phyloP scores from a whole-genome alignment of 2,113 vertebrate species.

The Nanger granti region DNA sequence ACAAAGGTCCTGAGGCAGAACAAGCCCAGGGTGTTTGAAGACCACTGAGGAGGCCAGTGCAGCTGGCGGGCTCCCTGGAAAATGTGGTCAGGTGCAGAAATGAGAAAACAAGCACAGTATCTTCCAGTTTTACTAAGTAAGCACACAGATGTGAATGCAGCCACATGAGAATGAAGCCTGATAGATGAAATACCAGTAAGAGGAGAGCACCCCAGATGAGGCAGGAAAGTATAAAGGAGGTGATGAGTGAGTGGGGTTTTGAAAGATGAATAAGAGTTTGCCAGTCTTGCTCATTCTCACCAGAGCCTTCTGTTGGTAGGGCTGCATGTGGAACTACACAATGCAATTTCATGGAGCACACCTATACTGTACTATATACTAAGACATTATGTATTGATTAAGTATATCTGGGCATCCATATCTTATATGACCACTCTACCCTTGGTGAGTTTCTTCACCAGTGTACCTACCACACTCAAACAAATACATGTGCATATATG shows the following conservation, averaged over 20 bases:
- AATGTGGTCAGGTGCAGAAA: not conserved
- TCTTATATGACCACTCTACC: not conserved
- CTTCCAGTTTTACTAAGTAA: fast-evolving
- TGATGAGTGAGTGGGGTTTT: not conserved
- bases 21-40: not conserved
- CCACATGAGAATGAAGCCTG: fast-evolving
- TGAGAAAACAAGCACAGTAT: not conserved
- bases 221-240: not conserved
- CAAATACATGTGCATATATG: fast-evolving
- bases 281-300: not conserved
- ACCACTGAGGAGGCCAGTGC: not conserved
- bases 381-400: not conserved
- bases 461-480: fast-evolving
- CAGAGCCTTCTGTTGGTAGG: not conserved
- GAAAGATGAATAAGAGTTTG: not conserved
- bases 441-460: not conserved
- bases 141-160: not conserved
- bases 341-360: fast-evolving
- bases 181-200: fast-evolving
- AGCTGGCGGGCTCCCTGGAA: not conserved
- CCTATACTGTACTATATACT: fast-evolving
- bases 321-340: not conserved
- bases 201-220: not conserved
- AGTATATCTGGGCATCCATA: fast-evolving
- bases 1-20: too few relatives aligned